Evolutionary conservation across 2,888 invertebrate species (phyloP).

Genomic region (Yponomeuta plumbellus): DNA sequence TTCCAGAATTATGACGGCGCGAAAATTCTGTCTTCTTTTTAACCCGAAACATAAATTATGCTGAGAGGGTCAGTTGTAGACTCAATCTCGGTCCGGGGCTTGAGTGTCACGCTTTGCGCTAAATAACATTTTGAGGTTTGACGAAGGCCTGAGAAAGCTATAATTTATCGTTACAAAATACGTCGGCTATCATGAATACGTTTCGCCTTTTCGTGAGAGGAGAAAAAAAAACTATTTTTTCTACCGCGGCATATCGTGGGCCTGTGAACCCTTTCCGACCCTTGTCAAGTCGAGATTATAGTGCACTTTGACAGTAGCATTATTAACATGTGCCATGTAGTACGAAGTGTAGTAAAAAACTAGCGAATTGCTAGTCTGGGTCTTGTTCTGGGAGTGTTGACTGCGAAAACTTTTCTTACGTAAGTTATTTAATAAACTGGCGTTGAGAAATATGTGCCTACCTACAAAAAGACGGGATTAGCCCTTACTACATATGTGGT

Average conservation of each 20-base stretch:
- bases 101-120: background rate
- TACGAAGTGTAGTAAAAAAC: conserved; percentile 37
- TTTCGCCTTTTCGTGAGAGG: conserved; percentile 1
- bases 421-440: background rate
- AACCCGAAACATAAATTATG: no score
- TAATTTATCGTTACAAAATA: conserved; percentile 12
- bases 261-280: conserved; percentile 52
- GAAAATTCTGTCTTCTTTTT: background rate
- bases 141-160: conserved; percentile 1
- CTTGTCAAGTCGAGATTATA: conserved; percentile 45
- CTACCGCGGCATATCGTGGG: background rate
- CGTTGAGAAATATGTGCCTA: background rate
- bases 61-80: background rate
- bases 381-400: conserved; percentile 10
- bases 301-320: conserved; percentile 60
- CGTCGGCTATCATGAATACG: conserved; percentile 10
- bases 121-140: background rate
- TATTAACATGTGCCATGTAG: conserved; percentile 57
- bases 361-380: conserved; percentile 24
- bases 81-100: background rate
- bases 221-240: conserved; percentile 4
- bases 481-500: no score
- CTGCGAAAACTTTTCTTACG: background rate
- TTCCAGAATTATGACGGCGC: background rate
- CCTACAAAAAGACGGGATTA: background rate